These are phyloP conservation scores for Tipula vernalis DNA, from an alignment of 2,888 invertebrate species.

Conservation along the genomic window DNA sequence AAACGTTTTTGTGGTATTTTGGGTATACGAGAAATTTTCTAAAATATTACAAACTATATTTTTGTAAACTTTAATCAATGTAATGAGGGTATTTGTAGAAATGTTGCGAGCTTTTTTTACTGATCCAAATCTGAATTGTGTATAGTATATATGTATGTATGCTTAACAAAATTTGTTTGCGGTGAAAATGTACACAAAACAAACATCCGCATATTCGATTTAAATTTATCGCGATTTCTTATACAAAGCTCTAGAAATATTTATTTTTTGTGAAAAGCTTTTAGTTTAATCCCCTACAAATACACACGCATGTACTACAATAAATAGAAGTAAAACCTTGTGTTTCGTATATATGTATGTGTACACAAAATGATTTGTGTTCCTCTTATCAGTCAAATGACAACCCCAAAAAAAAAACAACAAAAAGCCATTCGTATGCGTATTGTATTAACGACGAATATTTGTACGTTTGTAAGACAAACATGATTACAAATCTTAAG, in stretches of 20 bases:
- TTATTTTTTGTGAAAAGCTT: not conserved
- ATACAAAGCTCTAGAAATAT: not conserved
- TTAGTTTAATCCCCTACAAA: not conserved
- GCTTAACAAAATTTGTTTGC: not conserved
- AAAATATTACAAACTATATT: not conserved
- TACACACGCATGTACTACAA: not conserved
- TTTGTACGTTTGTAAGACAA: not conserved
- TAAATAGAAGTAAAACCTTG: not conserved
- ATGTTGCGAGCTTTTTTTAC: not conserved
- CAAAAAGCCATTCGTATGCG: not conserved
- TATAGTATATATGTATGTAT: too few species aligned
- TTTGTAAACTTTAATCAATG: not conserved
- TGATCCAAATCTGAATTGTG: not conserved
- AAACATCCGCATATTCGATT: not conserved
- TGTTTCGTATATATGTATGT: too few species aligned
- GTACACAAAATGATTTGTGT: not conserved
- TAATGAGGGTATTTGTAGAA: not conserved
- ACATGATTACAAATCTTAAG: not conserved
- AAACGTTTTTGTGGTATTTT: not conserved
- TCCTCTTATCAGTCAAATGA: not conserved
- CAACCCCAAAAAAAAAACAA: not conserved
- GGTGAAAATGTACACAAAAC: not conserved
- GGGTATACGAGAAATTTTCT: not conserved
- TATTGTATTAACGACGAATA: not conserved
- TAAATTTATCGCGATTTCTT: not conserved